Conservation (phyloP, 2,113 vertebrate species). For the Myiagra hebetior region DNA sequence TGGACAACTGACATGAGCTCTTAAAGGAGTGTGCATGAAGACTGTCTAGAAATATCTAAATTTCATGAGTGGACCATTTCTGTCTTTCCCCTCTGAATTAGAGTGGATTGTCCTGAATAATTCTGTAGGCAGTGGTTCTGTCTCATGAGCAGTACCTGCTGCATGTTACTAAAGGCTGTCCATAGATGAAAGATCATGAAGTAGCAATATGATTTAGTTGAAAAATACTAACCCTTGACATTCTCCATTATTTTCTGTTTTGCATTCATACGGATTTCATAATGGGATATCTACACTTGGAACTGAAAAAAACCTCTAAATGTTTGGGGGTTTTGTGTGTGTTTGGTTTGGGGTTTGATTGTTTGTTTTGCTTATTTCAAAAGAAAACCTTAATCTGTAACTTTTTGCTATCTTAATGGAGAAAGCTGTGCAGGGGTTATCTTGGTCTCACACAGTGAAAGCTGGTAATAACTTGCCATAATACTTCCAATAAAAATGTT, state of each 20-base stretch:
- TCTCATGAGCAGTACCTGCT: not conserved
- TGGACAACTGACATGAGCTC: not conserved
- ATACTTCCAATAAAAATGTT: not conserved
- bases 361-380: not conserved
- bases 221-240: not conserved
- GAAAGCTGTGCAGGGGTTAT: not conserved
- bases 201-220: not conserved
- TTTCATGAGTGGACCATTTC: not conserved
- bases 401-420: not conserved
- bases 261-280: conserved; percentile 16
- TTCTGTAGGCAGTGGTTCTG: not conserved
- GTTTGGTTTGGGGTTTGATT: not conserved
- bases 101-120: not conserved
- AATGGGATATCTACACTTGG: not conserved
- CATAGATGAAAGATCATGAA: not conserved
- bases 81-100: not conserved
- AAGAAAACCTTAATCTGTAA: not conserved
- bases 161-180: not conserved
- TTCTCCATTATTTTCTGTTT: not conserved
- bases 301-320: not conserved
- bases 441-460: not conserved
- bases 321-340: accelerated
- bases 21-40: not conserved
- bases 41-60: not conserved
- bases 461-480: not conserved